These are phyloP conservation scores for Barbus barbus DNA, from an alignment of 2,113 vertebrate species.

Conservation along the genomic window DNA sequence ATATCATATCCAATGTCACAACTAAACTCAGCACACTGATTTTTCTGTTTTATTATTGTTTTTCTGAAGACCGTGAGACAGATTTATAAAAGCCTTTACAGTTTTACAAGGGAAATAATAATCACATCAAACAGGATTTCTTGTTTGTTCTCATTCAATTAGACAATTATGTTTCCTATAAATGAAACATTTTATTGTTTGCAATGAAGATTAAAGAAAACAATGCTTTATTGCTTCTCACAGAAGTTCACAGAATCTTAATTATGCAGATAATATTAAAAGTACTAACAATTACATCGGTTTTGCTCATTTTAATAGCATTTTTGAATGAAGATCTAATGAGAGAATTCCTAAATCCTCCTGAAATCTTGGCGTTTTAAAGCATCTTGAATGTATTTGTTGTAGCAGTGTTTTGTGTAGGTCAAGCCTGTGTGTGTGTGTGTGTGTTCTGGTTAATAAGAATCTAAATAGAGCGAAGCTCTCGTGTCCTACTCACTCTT, in stretches of 20 bases:
- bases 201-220: not conserved
- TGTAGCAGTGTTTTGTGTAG: constrained; percentile 3
- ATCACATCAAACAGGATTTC: not conserved
- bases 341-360: not conserved
- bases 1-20: constrained; percentile 9
- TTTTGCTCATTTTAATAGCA: not conserved
- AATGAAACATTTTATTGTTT: not conserved
- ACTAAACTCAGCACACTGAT: not conserved
- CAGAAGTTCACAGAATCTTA: too few relatives aligned
- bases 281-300: not conserved
- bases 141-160: not conserved
- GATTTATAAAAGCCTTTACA: not conserved
- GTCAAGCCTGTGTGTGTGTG: constrained; percentile 23
- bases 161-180: not conserved
- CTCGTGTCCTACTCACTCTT: constrained; percentile 59
- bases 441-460: constrained; percentile 47
- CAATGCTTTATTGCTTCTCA: not conserved
- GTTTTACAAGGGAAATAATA: not conserved
- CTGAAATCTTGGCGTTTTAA: not conserved
- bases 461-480: constrained; percentile 54
- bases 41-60: not conserved
- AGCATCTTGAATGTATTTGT: not conserved
- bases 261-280: not conserved
- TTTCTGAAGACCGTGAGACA: not conserved
- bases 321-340: not conserved